Conservation (phyloP, 2,797 vertebrate genomes). For the Arremon brunneinucha region DNA sequence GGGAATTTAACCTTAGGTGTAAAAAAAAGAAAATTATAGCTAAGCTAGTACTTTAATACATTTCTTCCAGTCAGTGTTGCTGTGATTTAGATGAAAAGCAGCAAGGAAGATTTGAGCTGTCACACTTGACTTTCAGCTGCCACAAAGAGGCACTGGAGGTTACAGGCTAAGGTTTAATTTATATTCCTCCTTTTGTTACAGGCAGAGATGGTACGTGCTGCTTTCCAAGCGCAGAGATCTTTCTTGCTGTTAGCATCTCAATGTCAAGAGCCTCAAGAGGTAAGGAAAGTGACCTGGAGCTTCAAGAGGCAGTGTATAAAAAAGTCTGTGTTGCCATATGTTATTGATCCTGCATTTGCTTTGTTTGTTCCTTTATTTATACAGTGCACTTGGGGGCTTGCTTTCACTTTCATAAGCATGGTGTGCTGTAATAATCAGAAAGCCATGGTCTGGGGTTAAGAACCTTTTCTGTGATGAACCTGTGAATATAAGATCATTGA, state of each 20-base stretch:
- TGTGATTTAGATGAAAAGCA: conserved; percentile 30
- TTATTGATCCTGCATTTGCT: background rate
- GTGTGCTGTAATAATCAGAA: background rate
- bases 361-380: background rate
- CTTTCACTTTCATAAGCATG: background rate
- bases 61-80: conserved; percentile 5
- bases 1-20: background rate
- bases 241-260: conserved; percentile 87
- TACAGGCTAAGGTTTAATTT: conserved; percentile 24
- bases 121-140: conserved; percentile 43
- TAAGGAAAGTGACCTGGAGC: conserved; percentile 65
- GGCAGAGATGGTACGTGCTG: conserved; percentile 90
- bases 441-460: background rate
- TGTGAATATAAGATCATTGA: background rate
- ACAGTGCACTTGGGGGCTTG: background rate
- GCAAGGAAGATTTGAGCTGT: conserved; percentile 21
- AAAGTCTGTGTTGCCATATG: background rate
- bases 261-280: conserved; percentile 90
- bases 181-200: conserved; percentile 61
- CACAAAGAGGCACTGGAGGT: background rate
- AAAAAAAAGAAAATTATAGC: background rate
- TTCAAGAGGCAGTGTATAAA: background rate
- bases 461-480: background rate
- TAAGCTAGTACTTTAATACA: background rate
- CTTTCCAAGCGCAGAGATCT: conserved; percentile 86